Percentiles rank a stretch among this genome's conserved stretches.
These are phyloP conservation scores for Allophyes oxyacanthae DNA, from an alignment of 2,888 invertebrate genomes.

Conservation along the genomic window DNA sequence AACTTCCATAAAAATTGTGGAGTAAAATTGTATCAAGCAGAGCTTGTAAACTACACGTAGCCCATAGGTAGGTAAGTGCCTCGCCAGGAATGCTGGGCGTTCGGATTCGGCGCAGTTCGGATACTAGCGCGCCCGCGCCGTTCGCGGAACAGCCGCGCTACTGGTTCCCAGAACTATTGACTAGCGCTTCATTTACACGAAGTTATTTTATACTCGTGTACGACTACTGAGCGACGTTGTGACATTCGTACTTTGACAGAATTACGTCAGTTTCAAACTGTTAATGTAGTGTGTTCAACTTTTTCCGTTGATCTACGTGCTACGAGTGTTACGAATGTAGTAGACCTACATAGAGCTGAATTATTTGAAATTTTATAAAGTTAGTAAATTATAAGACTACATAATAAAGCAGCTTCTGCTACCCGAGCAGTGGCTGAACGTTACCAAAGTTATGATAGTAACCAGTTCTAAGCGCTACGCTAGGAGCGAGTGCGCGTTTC, in stretches of 20 bases:
- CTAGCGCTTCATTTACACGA: constrained; percentile 20
- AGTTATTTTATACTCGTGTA: constrained; percentile 3
- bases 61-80: neutral
- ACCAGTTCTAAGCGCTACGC: too few relatives aligned
- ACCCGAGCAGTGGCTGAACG: too few relatives aligned
- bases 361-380: too few relatives aligned
- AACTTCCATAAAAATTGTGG: neutral
- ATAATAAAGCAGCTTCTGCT: too few relatives aligned
- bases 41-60: neutral
- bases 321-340: too few relatives aligned
- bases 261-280: too few relatives aligned
- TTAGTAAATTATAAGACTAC: too few relatives aligned
- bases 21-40: neutral
- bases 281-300: too few relatives aligned
- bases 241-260: neutral
- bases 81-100: constrained; percentile 28
- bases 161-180: constrained; percentile 26
- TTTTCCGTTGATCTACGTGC: too few relatives aligned
- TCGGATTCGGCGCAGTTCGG: constrained; percentile 24
- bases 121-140: constrained; percentile 1
- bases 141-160: constrained; percentile 35
- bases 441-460: too few relatives aligned
- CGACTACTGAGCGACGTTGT: constrained; percentile 1
- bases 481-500: too few relatives aligned
- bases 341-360: too few relatives aligned